Percentiles rank a stretch among this genome's conserved stretches.
Conservation (phyloP, 2,797 vertebrate species). For the Emys orbicularis region DNA sequence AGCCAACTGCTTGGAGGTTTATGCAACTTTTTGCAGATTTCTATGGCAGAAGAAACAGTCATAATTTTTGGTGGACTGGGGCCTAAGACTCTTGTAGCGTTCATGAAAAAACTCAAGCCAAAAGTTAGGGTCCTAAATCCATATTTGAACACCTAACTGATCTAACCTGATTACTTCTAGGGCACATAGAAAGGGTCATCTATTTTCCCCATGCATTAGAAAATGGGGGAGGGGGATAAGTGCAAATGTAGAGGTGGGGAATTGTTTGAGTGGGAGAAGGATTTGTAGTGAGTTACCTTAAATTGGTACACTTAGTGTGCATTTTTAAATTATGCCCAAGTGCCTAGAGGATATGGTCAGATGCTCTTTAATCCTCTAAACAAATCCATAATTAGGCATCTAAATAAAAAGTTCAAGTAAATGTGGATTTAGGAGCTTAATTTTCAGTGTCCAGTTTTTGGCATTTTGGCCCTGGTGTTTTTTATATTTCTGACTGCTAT, state of each 20-base stretch:
- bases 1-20: background rate
- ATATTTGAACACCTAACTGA: background rate
- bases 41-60: background rate
- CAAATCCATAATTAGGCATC: slow-evolving; percentile 29
- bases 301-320: slow-evolving; percentile 24
- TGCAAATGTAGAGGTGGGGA: background rate
- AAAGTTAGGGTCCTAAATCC: background rate
- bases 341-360: slow-evolving; percentile 12
- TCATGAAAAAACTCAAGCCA: background rate
- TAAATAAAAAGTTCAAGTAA: slow-evolving; percentile 33
- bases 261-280: background rate
- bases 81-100: background rate
- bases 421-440: slow-evolving; percentile 8
- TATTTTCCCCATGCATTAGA: background rate
- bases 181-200: background rate
- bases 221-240: background rate
- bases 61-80: background rate
- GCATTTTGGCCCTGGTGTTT: background rate
- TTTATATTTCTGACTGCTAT: slow-evolving; percentile 33
- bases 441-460: slow-evolving; percentile 15
- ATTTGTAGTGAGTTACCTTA: slow-evolving; percentile 20
- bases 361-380: background rate
- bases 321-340: background rate
- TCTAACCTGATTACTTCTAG: background rate
- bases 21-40: background rate